These are phyloP conservation scores for Scotopteryx bipunctaria DNA, from an alignment of 2,888 invertebrate species.

Conservation along the genomic window DNA sequence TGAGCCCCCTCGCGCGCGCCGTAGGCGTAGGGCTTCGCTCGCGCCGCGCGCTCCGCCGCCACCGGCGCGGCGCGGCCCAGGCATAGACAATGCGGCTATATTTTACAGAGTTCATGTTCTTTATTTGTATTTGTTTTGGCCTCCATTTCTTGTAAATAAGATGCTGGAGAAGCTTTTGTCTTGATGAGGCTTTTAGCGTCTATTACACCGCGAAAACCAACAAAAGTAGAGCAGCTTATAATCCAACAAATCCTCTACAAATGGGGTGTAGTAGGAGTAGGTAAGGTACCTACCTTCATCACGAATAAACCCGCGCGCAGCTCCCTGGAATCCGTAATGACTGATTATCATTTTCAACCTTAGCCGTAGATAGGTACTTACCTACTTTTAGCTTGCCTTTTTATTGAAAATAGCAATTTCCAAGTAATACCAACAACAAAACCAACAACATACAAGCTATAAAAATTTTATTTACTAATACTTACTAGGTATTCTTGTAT, in stretches of 20 bases:
- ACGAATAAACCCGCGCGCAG: neutral
- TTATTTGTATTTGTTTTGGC: conserved; percentile 32
- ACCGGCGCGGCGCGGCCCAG: conserved; percentile 24
- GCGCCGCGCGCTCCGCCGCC: conserved; percentile 34
- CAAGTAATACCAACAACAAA: too few species aligned
- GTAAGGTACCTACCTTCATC: too few species aligned
- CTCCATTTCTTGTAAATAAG: conserved; percentile 28
- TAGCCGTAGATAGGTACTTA: too few species aligned
- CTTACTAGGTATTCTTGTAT: too few species aligned
- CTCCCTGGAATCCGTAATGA: neutral
- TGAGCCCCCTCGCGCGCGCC: conserved; percentile 42
- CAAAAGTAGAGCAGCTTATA: neutral
- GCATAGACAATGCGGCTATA: conserved; percentile 35
- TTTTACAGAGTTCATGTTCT: conserved; percentile 33
- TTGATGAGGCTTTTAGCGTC: conserved; percentile 27
- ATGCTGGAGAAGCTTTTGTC: conserved; percentile 13
- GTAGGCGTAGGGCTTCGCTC: conserved; percentile 55
- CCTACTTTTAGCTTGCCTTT: too few species aligned
- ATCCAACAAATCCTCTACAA: neutral
- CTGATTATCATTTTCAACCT: neutral
- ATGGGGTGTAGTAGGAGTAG: too few species aligned
- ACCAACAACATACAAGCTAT: too few species aligned
- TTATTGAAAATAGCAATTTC: too few species aligned
- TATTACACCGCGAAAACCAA: conserved; percentile 1
- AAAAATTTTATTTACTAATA: too few species aligned